Evolutionary conservation across 2,113 vertebrate species (phyloP).

Genomic region (Enhydra lutris): DNA sequence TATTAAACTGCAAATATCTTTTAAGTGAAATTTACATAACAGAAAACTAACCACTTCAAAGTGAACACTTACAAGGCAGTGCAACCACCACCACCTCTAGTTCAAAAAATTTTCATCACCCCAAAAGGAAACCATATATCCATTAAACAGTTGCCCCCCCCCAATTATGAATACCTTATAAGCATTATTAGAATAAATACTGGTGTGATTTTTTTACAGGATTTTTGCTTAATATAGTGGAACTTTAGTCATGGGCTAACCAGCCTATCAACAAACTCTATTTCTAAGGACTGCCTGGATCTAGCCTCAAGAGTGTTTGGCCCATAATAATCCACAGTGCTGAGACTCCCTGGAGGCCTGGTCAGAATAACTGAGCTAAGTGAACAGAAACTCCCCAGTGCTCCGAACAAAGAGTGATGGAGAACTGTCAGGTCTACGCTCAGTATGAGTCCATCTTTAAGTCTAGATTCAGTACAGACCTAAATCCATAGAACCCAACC

Average conservation of each 20-base stretch:
- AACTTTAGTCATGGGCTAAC: not conserved
- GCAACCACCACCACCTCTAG: not conserved
- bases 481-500: not conserved
- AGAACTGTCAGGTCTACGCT: not conserved
- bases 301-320: not conserved
- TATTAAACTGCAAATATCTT: conserved; percentile 7
- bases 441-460: not conserved
- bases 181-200: conserved; percentile 17
- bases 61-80: not conserved
- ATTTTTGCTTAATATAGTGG: conserved; percentile 8
- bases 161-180: not conserved
- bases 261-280: not conserved
- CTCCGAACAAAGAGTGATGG: not conserved
- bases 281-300: not conserved
- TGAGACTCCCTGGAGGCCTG: not conserved
- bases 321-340: not conserved
- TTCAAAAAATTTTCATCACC: not conserved
- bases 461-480: not conserved
- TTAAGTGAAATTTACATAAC: not conserved
- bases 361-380: not conserved
- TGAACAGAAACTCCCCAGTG: not conserved
- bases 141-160: not conserved
- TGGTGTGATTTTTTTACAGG: not conserved
- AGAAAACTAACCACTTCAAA: not conserved
- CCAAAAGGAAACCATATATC: not conserved